These are phyloP conservation scores for Globodera ellingtonae DNA, from an alignment of 1,140 invertebrate genomes.

Conservation along the genomic window DNA sequence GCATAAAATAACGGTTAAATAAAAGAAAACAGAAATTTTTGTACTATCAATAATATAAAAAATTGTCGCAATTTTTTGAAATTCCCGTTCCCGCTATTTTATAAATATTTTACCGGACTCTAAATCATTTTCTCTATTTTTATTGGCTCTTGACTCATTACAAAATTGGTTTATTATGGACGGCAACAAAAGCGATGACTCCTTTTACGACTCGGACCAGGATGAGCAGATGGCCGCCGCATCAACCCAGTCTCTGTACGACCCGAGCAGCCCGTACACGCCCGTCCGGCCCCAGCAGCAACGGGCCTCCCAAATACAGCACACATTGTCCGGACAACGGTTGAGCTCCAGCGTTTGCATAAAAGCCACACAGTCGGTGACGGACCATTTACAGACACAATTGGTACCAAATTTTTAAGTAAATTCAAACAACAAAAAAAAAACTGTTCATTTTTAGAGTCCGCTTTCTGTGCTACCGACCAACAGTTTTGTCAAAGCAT, in stretches of 20 bases:
- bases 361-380: conserved; percentile 11
- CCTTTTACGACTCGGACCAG: conserved; percentile 19
- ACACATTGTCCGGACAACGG: conserved; percentile 1
- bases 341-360: conserved; percentile 4
- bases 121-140: no score
- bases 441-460: not conserved
- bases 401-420: not conserved
- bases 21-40: no score
- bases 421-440: not conserved
- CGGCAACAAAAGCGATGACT: conserved; percentile 20
- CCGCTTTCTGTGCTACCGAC: not conserved
- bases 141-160: no score
- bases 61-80: no score
- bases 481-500: not conserved
- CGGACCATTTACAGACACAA: not conserved
- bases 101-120: no score
- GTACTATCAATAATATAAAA: no score
- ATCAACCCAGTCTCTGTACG: conserved; percentile 7
- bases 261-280: conserved; percentile 8
- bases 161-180: conserved; percentile 1
- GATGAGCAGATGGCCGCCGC: conserved; percentile 9
- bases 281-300: not conserved
- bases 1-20: conserved; percentile 8
- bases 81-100: no score
- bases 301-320: not conserved